Conservation (phyloP, 2,113 vertebrate species). For the Chascanopsetta lugubris region DNA sequence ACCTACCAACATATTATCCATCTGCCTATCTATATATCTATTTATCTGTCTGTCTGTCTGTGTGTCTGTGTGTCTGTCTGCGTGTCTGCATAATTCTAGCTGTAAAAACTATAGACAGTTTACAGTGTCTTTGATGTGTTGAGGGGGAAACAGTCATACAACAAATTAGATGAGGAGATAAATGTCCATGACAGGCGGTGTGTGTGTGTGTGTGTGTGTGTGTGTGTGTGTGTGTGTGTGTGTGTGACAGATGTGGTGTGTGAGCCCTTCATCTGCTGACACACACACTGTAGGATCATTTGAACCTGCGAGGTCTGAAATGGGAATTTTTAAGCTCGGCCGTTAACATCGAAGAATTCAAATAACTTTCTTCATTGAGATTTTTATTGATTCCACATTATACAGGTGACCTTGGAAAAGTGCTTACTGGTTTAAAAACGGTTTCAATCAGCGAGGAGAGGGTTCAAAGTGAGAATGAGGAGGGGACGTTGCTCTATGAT, state of each 20-base stretch:
- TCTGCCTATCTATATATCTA: too few relatives aligned
- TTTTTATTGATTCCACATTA: constrained; percentile 85
- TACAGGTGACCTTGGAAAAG: constrained; percentile 80
- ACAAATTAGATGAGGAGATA: not conserved
- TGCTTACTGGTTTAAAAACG: constrained; percentile 55
- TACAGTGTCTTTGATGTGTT: not conserved
- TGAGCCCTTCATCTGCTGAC: constrained; percentile 67
- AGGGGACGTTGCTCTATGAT: too few relatives aligned
- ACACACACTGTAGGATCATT: constrained; percentile 73
- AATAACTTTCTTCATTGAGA: constrained; percentile 82
- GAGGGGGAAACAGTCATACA: constrained; percentile 2
- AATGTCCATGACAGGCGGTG: not conserved
- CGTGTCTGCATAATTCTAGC: too few relatives aligned
- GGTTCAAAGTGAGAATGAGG: constrained; percentile 40
- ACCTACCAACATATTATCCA: too few relatives aligned
- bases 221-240: constrained; percentile 1
- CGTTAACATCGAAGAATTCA: constrained; percentile 84
- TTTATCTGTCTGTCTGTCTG: too few relatives aligned
- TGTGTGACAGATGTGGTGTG: constrained; percentile 13
- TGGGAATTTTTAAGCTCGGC: constrained; percentile 79
- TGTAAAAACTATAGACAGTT: too few relatives aligned
- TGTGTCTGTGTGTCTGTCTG: too few relatives aligned
- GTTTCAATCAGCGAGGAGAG: constrained; percentile 66
- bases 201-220: not conserved
- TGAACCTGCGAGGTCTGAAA: constrained; percentile 77